phyloP scores from a whole-genome alignment of 64 coral and sea anemone species.

The Astreopora myriophthalma region DNA sequence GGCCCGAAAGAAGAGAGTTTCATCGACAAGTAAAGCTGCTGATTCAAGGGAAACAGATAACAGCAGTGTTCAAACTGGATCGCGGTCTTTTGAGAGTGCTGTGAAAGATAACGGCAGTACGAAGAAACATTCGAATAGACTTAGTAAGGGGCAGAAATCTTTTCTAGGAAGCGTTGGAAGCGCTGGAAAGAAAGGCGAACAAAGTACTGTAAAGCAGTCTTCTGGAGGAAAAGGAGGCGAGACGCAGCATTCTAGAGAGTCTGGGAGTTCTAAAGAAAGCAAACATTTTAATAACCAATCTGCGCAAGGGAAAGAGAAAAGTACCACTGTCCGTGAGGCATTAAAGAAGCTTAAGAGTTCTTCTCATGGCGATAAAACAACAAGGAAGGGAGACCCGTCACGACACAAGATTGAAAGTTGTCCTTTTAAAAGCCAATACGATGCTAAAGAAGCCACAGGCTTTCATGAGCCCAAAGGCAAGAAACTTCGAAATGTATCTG shows the following conservation, averaged over 20 bases:
- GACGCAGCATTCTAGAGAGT: neutral
- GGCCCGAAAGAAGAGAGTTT: neutral
- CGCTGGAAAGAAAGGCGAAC: neutral
- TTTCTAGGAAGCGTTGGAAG: neutral
- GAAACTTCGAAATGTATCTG: neutral
- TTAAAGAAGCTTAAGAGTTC: neutral
- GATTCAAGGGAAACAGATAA: neutral
- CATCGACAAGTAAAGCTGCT: neutral
- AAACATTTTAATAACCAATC: neutral
- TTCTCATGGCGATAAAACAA: neutral
- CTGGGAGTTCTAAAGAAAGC: neutral
- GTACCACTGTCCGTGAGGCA: neutral
- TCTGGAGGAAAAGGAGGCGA: neutral
- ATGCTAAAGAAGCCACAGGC: neutral
- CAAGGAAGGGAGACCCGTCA: neutral
- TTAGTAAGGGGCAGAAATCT: neutral
- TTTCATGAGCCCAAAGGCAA: neutral
- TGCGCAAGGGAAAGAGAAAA: neutral
- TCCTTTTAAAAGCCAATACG: neutral
- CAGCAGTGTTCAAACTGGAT: neutral
- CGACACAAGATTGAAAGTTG: neutral
- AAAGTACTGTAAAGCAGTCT: neutral
- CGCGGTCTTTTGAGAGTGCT: neutral
- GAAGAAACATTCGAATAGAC: neutral
- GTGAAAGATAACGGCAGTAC: neutral